phyloP scores from a whole-genome alignment of 2,888 invertebrate genomes.

The Agrotis segetum region DNA sequence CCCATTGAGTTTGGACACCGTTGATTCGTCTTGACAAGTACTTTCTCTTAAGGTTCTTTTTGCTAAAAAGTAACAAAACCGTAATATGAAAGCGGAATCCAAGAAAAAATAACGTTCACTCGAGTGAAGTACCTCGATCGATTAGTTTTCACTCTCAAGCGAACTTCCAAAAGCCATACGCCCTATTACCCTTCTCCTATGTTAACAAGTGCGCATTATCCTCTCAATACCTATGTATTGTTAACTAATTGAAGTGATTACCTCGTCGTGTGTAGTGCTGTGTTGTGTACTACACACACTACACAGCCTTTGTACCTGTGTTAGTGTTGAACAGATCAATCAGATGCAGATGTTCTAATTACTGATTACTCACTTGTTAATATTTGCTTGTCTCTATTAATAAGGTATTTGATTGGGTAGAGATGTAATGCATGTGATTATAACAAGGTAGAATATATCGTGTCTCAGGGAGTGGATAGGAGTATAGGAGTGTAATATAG shows the following conservation, averaged over 20 bases:
- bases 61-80: too few species aligned
- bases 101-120: too few species aligned
- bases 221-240: conserved; percentile 9
- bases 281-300: background rate
- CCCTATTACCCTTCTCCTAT: background rate
- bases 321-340: conserved; percentile 26
- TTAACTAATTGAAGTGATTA: conserved; percentile 49
- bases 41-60: too few species aligned
- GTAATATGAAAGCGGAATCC: too few species aligned
- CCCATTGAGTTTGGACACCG: too few species aligned
- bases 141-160: background rate
- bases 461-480: background rate
- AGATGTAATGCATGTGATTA: background rate
- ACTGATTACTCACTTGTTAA: conserved; percentile 36
- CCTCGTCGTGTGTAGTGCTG: conserved; percentile 1
- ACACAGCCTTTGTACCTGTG: conserved; percentile 30
- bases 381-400: conserved; percentile 19
- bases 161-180: background rate
- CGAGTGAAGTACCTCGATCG: background rate
- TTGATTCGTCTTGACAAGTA: too few species aligned
- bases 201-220: background rate
- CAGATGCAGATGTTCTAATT: conserved; percentile 35
- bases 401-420: conserved; percentile 12
- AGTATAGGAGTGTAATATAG: background rate
- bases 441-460: background rate